Conservation (phyloP, 2,888 invertebrate species). For the Strigamia maritima region DNA sequence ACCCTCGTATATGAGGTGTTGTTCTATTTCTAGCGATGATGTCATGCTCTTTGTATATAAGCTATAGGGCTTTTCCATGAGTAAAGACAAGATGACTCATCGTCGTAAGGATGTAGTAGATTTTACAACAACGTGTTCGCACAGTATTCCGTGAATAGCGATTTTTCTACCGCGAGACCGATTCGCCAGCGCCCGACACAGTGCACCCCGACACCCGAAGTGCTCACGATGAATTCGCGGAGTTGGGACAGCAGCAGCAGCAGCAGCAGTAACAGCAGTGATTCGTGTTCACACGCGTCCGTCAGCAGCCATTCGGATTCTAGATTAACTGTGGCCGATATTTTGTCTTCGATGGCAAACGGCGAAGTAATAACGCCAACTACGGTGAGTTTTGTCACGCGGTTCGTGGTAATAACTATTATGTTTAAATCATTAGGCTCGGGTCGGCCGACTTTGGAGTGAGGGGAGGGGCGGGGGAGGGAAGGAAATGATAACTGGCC, state of each 20-base stretch:
- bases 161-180: background rate
- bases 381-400: constrained; percentile 44
- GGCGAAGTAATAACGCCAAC: constrained; percentile 46
- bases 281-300: background rate
- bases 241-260: too few relatives aligned
- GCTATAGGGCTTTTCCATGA: constrained; percentile 38
- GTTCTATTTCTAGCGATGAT: constrained; percentile 37
- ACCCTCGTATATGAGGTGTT: constrained; percentile 37
- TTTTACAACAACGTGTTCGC: background rate
- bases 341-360: constrained; percentile 51
- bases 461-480: too few relatives aligned
- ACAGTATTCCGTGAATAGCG: background rate
- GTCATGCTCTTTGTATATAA: constrained; percentile 38
- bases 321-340: constrained; percentile 49
- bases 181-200: background rate
- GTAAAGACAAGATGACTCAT: constrained; percentile 37
- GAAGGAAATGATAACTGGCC: too few relatives aligned
- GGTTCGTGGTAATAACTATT: too few relatives aligned
- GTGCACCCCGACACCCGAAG: too few relatives aligned
- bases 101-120: background rate
- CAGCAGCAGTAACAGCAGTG: constrained; percentile 2
- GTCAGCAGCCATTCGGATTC: constrained; percentile 37
- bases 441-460: too few relatives aligned
- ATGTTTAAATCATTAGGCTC: too few relatives aligned
- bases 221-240: constrained; percentile 35